Evolutionary conservation across 2,113 vertebrate genomes (phyloP), one percentile per base, ranked within the genome.

Genomic region (Aspiorhynchus laticeps): DNA sequence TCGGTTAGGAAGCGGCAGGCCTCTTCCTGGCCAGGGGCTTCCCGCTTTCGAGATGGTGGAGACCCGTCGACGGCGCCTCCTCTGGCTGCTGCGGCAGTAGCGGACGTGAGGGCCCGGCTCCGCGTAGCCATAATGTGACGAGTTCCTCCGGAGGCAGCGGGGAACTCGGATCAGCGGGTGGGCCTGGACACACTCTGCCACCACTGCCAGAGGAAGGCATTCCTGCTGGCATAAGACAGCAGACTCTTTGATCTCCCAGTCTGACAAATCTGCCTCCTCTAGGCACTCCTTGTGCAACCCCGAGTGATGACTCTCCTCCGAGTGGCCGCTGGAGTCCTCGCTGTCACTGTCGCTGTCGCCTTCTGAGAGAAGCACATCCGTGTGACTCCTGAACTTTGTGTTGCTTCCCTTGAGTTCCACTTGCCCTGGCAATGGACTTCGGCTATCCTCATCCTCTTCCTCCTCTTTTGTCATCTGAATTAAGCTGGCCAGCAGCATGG

Each of bases 121-220:
- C 0, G 92, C 88, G 0, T 92, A 84, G 8, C 94, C 91, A 51
- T 85, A 56, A 88, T 94, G 94, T 2, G 96, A 96, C 5, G 96
- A 97, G 84, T 93, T 88, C 0, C 94, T 95, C 1, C 96, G 92
- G 24, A 97, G 94, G 91, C 95, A 97, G 31, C 92, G 93, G 0
- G 95, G 95, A 0, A 94, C 79, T 12, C 93, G 87, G 1, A 94
- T 94, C 74, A 95, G 89, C 3, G 93, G 90, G 53, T 91, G 73
- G 14, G 73, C 76, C 1, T 26, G 84, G 2, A 28, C 7, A 0
- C 46, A 24, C 38, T 90, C 43, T 88, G 90, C 84, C 73, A 65
- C 48, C 53, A 56, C 7, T 4, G 46, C n/a, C 69, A 38, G 33
- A 51, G 80, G 84, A 67, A 90, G 12, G 26, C 86, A 28, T 9